These are phyloP conservation scores for Rhynchotus rufescens DNA, from an alignment of 2,797 vertebrate species.

Conservation along the genomic window DNA sequence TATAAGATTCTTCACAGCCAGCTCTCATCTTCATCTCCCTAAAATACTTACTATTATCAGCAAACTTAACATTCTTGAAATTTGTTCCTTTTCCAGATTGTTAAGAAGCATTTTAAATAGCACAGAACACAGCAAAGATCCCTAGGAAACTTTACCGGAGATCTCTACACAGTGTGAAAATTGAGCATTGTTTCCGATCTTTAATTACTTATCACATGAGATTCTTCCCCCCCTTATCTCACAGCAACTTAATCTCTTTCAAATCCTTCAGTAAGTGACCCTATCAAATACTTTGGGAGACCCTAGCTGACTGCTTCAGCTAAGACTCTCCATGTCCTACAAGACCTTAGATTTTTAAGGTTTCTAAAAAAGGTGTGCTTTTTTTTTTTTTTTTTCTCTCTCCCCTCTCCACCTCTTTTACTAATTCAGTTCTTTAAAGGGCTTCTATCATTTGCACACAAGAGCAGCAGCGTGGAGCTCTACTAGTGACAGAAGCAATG, in stretches of 20 bases:
- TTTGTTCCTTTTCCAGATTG: not conserved
- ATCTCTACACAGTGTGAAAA: not conserved
- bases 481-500: too few species aligned
- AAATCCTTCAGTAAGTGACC: not conserved
- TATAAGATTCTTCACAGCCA: not conserved
- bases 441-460: not conserved
- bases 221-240: not conserved
- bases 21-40: not conserved
- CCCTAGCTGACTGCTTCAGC: not conserved
- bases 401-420: not conserved
- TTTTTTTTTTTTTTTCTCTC: not conserved
- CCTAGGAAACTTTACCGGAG: not conserved
- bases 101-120: conserved; percentile 32
- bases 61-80: not conserved
- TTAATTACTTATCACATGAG: not conserved
- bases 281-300: not conserved
- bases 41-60: not conserved
- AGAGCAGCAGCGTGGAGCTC: not conserved
- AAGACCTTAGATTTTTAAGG: not conserved
- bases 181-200: not conserved
- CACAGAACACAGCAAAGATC: not conserved
- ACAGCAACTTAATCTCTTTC: not conserved
- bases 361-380: not conserved
- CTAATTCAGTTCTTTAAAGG: not conserved
- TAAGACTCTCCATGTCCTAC: not conserved